Conservation (phyloP, 2,113 vertebrate species). For the Guaruba guarouba region DNA sequence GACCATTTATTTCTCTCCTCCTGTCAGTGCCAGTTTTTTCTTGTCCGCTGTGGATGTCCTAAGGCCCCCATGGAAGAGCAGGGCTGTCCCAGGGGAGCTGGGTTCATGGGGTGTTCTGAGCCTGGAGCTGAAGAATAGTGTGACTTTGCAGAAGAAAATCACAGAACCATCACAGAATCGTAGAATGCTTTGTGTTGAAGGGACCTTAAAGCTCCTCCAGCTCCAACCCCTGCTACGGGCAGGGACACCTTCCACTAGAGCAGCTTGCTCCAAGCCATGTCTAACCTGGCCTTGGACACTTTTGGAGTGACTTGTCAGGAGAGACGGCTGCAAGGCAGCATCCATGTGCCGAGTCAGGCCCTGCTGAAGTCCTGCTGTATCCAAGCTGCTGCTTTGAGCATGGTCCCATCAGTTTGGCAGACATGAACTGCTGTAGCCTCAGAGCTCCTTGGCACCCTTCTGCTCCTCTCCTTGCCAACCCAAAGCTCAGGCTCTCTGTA, state of each 20-base stretch:
- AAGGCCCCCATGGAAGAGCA: rapidly evolving
- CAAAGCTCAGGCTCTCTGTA: background rate
- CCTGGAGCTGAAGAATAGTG: rapidly evolving
- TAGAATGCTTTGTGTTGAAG: background rate
- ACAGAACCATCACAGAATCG: background rate
- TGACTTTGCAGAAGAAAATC: background rate
- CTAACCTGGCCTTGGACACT: background rate
- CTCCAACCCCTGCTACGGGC: background rate
- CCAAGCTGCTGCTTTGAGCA: background rate
- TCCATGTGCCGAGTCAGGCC: rapidly evolving
- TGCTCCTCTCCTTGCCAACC: background rate
- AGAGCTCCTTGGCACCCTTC: background rate
- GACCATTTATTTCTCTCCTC: background rate
- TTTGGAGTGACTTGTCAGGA: background rate
- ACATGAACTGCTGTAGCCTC: background rate
- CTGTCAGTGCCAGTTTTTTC: background rate
- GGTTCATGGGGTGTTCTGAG: background rate
- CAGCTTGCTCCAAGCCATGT: background rate
- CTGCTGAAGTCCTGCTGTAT: background rate
- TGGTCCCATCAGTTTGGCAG: background rate
- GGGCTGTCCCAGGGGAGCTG: background rate
- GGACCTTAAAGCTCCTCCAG: background rate
- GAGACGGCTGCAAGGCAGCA: background rate
- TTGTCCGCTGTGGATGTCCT: background rate
- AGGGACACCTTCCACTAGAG: background rate